A percentile compares a stretch with the other conserved stretches of the same genome.
phyloP scores from a whole-genome alignment of 2,797 vertebrate genomes.

The Anolis apletophallus region DNA sequence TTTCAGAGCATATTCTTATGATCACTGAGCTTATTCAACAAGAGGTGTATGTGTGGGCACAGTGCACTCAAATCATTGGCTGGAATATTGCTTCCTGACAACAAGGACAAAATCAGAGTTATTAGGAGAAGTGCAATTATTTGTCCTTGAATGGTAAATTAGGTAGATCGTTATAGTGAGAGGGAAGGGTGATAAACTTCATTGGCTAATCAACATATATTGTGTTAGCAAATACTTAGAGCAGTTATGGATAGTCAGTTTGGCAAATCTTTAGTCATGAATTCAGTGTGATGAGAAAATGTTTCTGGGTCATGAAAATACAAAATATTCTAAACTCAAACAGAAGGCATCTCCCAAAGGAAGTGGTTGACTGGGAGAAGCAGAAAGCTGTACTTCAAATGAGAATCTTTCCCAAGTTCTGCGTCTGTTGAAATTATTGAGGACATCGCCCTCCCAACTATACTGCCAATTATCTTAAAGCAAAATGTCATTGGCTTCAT shows the following conservation, averaged over 20 bases:
- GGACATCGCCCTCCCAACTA: neutral
- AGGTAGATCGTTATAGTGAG: slow-evolving; percentile 9
- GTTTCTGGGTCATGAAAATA: slow-evolving; percentile 14
- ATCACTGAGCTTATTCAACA: neutral
- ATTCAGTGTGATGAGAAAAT: slow-evolving; percentile 12
- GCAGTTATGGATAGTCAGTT: slow-evolving; percentile 9
- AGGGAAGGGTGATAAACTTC: neutral
- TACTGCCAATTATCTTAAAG: neutral
- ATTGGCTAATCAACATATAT: slow-evolving; percentile 11
- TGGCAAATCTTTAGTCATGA: neutral
- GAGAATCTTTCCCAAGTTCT: no score
- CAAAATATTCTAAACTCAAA: neutral
- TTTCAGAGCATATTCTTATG: slow-evolving; percentile 33
- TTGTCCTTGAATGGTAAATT: neutral
- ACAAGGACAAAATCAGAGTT: neutral
- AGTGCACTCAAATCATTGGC: neutral
- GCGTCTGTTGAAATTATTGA: neutral
- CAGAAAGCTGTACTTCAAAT: no score
- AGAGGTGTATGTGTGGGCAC: neutral
- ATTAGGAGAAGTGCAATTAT: slow-evolving; percentile 4
- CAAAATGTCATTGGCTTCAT: neutral
- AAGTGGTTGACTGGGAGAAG: neutral
- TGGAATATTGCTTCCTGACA: neutral
- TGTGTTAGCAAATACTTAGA: slow-evolving; percentile 21
- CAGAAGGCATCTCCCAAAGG: neutral